A percentile compares a stretch with the other conserved stretches of the same genome.
Conservation (phyloP, 2,797 vertebrate genomes). For the Lacerta viridis region DNA sequence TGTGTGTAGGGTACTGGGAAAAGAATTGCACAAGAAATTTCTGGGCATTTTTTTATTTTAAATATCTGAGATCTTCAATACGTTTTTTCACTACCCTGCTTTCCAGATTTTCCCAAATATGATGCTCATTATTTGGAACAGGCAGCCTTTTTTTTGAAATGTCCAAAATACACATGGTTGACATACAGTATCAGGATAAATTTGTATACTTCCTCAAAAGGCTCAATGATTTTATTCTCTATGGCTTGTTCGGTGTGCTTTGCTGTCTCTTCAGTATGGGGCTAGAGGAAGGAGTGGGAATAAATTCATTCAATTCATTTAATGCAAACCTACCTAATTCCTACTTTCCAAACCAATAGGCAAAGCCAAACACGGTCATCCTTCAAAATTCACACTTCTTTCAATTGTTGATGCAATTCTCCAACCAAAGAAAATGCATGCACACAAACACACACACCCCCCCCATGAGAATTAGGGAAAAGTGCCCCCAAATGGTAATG, state of each 20-base stretch:
- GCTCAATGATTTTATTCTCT: slow-evolving; percentile 72
- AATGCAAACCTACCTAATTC: too few species aligned
- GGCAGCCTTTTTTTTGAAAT: background rate
- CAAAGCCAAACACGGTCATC: too few species aligned
- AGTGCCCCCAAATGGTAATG: too few species aligned
- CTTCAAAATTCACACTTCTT: too few species aligned
- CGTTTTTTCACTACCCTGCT: background rate
- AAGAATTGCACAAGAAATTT: slow-evolving; percentile 2
- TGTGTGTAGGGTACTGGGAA: background rate
- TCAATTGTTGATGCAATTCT: too few species aligned
- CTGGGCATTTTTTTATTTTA: slow-evolving; percentile 16
- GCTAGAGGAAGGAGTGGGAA: too few species aligned
- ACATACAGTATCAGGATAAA: slow-evolving; percentile 67
- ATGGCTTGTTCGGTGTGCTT: slow-evolving; percentile 72
- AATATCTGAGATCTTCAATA: slow-evolving; percentile 63
- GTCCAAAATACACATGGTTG: slow-evolving; percentile 71
- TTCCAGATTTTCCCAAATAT: slow-evolving; percentile 62
- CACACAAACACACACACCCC: too few species aligned
- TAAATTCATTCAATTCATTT: too few species aligned
- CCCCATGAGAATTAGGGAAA: too few species aligned
- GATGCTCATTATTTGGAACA: slow-evolving; percentile 49
- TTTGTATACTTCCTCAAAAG: slow-evolving; percentile 73
- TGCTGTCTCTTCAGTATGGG: slow-evolving; percentile 55
- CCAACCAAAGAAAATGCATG: too few species aligned
- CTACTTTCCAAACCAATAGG: too few species aligned